These are phyloP conservation scores for Phoebastria nigripes DNA, from an alignment of 2,797 vertebrate genomes.

Conservation along the genomic window DNA sequence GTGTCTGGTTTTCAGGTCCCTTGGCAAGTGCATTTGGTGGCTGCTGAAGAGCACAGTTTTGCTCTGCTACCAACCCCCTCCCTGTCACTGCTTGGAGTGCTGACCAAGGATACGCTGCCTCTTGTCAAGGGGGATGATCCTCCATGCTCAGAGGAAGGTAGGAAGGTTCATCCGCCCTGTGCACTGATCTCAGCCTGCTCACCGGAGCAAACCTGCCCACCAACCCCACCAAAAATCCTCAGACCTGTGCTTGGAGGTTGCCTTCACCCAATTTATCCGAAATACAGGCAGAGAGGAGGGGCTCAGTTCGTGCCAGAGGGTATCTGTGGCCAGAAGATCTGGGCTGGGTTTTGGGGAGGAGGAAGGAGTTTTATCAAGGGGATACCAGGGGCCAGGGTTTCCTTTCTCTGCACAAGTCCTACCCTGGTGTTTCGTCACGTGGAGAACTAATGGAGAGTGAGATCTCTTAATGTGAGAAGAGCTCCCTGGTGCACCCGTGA, in stretches of 20 bases:
- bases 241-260: neutral
- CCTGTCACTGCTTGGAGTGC: neutral
- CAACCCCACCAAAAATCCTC: neutral
- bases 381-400: neutral
- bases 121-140: neutral
- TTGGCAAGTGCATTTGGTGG: neutral
- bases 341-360: neutral
- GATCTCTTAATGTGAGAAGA: neutral
- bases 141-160: neutral
- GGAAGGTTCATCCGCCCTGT: neutral
- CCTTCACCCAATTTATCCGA: neutral
- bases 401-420: neutral
- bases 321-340: neutral
- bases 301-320: neutral
- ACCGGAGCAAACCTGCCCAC: neutral
- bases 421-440: neutral
- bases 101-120: neutral
- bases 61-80: neutral
- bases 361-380: neutral
- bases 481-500: neutral
- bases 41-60: neutral
- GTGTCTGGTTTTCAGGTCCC: neutral
- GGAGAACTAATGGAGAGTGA: neutral
- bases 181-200: accelerated
- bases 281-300: accelerated